These are phyloP conservation scores for Martes martes DNA, from an alignment of 2,113 vertebrate species.

Conservation along the genomic window DNA sequence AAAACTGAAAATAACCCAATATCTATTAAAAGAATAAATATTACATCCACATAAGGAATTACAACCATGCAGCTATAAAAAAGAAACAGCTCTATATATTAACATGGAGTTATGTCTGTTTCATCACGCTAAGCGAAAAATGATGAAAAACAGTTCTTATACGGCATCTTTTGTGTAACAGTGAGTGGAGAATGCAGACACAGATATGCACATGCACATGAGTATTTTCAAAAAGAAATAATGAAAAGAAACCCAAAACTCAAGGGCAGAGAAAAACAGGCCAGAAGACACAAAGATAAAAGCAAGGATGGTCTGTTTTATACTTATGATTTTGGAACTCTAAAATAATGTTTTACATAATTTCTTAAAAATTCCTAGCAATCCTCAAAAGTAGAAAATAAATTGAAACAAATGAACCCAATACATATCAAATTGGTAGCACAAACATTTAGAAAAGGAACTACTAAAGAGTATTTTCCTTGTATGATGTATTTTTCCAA, in stretches of 20 bases:
- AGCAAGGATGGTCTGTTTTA: background rate
- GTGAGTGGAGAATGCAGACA: background rate
- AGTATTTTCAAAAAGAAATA: background rate
- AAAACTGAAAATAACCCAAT: background rate
- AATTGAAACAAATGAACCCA: background rate
- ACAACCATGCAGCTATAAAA: background rate
- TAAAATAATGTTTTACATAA: background rate
- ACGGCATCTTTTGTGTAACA: background rate
- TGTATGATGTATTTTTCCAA: background rate
- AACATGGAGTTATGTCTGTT: background rate
- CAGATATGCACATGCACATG: background rate
- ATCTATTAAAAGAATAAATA: background rate
- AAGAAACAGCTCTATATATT: background rate
- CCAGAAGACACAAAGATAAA: background rate
- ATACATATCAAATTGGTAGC: background rate
- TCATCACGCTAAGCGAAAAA: background rate
- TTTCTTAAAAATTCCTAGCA: background rate
- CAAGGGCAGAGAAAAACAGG: background rate
- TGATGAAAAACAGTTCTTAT: background rate
- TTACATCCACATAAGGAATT: background rate
- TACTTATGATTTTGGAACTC: background rate
- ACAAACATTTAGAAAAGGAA: background rate
- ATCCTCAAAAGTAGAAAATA: background rate
- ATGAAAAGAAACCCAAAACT: background rate
- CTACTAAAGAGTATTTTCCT: background rate